A percentile compares a stretch with the other conserved stretches of the same genome.
phyloP scores from a whole-genome alignment of 2,113 vertebrate genomes.

The Cottus gobio region DNA sequence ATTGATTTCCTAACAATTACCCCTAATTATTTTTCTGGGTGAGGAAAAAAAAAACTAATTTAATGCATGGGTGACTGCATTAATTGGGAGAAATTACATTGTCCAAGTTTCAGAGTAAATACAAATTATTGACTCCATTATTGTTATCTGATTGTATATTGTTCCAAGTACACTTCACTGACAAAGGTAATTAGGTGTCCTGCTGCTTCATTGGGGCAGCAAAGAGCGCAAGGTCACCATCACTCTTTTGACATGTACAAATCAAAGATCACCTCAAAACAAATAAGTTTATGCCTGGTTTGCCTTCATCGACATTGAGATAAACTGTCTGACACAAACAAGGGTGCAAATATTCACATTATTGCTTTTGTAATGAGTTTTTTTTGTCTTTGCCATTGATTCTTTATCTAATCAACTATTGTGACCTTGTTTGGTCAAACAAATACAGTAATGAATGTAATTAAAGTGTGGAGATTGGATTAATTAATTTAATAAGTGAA shows the following conservation, averaged over 20 bases:
- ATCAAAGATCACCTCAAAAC: slow-evolving; percentile 79
- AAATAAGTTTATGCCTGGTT: slow-evolving; percentile 76
- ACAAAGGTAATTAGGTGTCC: slow-evolving; percentile 82
- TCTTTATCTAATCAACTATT: slow-evolving; percentile 73
- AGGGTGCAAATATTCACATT: slow-evolving; percentile 69
- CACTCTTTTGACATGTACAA: slow-evolving; percentile 75
- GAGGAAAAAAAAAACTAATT: slow-evolving; percentile 81
- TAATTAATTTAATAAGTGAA: slow-evolving; percentile 74
- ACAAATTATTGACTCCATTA: slow-evolving; percentile 86
- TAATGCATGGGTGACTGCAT: slow-evolving; percentile 84
- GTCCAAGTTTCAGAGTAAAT: slow-evolving; percentile 86
- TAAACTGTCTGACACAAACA: slow-evolving; percentile 77
- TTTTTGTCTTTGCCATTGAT: slow-evolving; percentile 70
- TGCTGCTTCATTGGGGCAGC: slow-evolving; percentile 69
- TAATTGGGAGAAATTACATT: slow-evolving; percentile 86
- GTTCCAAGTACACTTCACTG: slow-evolving; percentile 82
- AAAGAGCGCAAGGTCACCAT: slow-evolving; percentile 78
- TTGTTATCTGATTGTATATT: slow-evolving; percentile 85
- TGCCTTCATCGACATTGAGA: slow-evolving; percentile 79
- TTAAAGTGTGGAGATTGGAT: slow-evolving; percentile 74
- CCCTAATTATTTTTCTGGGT: slow-evolving; percentile 81
- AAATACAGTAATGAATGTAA: slow-evolving; percentile 76
- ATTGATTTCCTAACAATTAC: slow-evolving; percentile 84
- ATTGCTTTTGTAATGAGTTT: slow-evolving; percentile 75
- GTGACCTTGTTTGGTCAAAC: slow-evolving; percentile 79